A percentile compares a stretch with the other conserved stretches of the same genome.
These are phyloP conservation scores for Andrena chrysosceles DNA, from an alignment of 2,888 invertebrate genomes.

Conservation along the genomic window DNA sequence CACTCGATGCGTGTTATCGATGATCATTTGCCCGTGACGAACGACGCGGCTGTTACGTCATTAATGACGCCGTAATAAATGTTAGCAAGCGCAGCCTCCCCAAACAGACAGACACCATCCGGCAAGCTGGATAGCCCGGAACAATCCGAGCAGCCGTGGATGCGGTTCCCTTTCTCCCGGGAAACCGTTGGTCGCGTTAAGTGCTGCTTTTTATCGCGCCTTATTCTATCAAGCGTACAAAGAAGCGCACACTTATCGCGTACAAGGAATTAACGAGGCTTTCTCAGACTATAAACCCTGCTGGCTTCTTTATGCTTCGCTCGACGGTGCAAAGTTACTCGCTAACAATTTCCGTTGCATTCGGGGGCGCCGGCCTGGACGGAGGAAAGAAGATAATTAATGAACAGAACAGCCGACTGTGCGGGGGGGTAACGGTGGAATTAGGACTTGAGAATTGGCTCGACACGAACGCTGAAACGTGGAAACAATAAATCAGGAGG, in stretches of 20 bases:
- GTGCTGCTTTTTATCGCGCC: constrained; percentile 13
- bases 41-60: constrained; percentile 39
- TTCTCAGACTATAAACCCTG: constrained; percentile 17
- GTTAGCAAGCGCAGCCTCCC: constrained; percentile 3
- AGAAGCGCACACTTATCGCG: constrained; percentile 24
- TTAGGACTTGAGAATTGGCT: constrained; percentile 5
- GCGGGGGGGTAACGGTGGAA: not conserved
- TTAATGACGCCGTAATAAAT: constrained; percentile 60
- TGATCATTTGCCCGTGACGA: constrained; percentile 65
- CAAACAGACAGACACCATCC: constrained; percentile 40
- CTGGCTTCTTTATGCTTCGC: not conserved
- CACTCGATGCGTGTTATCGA: constrained; percentile 62
- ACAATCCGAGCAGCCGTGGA: not conserved
- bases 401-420: constrained; percentile 17
- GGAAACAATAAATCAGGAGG: not conserved
- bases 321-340: constrained; percentile 9
- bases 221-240: constrained; percentile 15
- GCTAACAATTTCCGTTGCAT: constrained; percentile 43
- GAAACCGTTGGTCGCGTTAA: constrained; percentile 23
- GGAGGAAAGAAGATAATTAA: constrained; percentile 20
- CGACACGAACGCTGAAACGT: not conserved
- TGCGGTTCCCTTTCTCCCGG: not conserved
- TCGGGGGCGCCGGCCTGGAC: constrained; percentile 1
- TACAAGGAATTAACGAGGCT: constrained; percentile 33
- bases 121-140: constrained; percentile 14